Base-by-base conservation (phyloP, 2,888 invertebrate genomes). In the Drepana falcataria region DNA sequence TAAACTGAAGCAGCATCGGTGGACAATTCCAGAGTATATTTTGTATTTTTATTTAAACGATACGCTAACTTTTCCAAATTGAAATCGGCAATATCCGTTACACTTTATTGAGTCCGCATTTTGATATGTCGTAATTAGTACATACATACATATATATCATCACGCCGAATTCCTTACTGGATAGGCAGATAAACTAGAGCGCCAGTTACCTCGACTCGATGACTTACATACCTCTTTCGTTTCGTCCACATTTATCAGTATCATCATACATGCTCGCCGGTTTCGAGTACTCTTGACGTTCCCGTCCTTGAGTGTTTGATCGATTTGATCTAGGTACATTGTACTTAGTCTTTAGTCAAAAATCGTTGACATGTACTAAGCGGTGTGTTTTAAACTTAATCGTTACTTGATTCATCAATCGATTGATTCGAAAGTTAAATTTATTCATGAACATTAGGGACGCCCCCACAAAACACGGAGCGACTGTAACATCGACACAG, bases 401-500 rank as follows among this genome's bases (percentile, higher is more conserved):
- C 44, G 9, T 9, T 44, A 44, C 44, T 9, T 44, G 3, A 9
- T 6, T 9, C 6, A 2, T 6, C 44, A 44, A 44, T 44, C 44
- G 44, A 44, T 44, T 44, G 61, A 64, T 57, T 60, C 62, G 58
- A 58, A 58, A 54, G 48, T 53, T 47, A 35, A 35, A 49, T 35
- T 35, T 49, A 49, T 35, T n/a, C 35, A 49, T 49, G 35, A 35
- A 49, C 55, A 52, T 52, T 47, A 52, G 48, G 49, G 35, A 49
- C 47, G 35, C 47, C 52, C 52, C 47, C 55, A 41, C 48, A 48
- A 33, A 52, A 49, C 49, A 44, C 9, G 9, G 35, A 4, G 3
- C 44, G 44, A 44, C 9, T 44, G 44, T 44, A 44, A 53, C 56
- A 73, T 76, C 73, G 73, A 73, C 48, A 55, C 58, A 37, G 49